Evolutionary conservation across 2,797 vertebrate genomes (phyloP).

Genomic region (Leptodactylus fallax): DNA sequence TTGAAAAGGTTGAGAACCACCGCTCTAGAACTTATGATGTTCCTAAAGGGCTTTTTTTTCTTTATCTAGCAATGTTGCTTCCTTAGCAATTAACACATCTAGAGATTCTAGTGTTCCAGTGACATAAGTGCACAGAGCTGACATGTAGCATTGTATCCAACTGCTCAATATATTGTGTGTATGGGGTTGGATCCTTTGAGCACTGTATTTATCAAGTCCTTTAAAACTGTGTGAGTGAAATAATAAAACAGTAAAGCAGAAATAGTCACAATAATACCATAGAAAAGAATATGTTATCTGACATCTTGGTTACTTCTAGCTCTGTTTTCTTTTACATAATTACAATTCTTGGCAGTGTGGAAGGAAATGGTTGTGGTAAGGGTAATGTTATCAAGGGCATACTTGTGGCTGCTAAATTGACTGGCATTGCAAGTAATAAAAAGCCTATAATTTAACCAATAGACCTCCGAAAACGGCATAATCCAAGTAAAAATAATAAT

Average conservation of each 20-base stretch:
- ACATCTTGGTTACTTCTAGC: neutral
- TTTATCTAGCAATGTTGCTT: too few relatives aligned
- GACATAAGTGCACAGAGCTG: neutral
- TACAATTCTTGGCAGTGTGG: conserved; percentile 4
- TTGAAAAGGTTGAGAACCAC: too few relatives aligned
- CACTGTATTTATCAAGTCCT: neutral
- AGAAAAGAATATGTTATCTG: neutral
- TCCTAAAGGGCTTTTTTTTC: too few relatives aligned
- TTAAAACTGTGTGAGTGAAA: neutral
- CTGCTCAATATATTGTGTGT: too few relatives aligned
- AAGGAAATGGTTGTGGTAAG: conserved; percentile 30
- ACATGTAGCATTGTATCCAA: neutral
- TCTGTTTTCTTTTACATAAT: neutral
- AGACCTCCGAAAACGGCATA: neutral
- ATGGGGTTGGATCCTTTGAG: neutral
- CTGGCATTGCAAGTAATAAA: neutral
- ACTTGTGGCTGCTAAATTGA: conserved; percentile 16
- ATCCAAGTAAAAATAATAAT: neutral
- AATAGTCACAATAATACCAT: neutral
- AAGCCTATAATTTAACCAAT: neutral
- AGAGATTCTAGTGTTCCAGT: neutral
- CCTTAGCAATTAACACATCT: too few relatives aligned
- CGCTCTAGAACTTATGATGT: too few relatives aligned
- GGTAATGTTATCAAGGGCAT: conserved; percentile 11
- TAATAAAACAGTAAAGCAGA: neutral